Evolutionary conservation across 1,140 invertebrate species (phyloP).

Genomic region (Bombus superbus): DNA sequence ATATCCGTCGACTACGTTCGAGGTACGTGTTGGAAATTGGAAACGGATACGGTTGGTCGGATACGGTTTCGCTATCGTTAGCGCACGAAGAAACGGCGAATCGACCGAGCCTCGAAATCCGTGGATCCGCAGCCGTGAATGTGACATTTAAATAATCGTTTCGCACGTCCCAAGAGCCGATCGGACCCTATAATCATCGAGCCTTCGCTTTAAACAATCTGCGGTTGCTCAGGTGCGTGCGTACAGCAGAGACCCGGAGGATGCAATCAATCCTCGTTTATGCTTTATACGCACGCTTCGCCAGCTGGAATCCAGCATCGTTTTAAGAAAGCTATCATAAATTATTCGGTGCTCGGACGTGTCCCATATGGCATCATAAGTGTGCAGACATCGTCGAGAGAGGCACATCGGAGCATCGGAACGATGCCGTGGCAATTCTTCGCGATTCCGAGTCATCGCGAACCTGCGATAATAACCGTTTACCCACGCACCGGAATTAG

Average conservation of each 20-base stretch:
- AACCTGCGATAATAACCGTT: conserved; percentile 62
- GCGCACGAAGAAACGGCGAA: neutral
- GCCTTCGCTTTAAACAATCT: conserved; percentile 57
- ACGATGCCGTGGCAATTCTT: too few relatives aligned
- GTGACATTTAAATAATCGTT: conserved; percentile 61
- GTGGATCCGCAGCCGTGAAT: conserved; percentile 11
- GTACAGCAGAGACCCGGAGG: neutral
- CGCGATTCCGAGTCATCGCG: neutral
- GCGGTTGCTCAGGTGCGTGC: conserved; percentile 12
- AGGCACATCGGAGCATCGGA: neutral
- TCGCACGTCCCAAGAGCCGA: conserved; percentile 22
- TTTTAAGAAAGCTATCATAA: conserved; percentile 67
- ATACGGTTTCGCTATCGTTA: too few relatives aligned
- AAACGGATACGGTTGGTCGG: too few relatives aligned
- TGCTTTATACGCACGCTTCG: conserved; percentile 57
- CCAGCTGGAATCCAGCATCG: conserved; percentile 50
- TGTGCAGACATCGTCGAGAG: conserved; percentile 18
- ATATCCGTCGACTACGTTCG: too few relatives aligned
- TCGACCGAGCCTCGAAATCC: neutral
- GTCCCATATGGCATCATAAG: conserved; percentile 54
- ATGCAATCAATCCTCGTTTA: conserved; percentile 65
- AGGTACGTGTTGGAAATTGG: too few relatives aligned
- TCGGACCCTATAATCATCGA: conserved; percentile 43
- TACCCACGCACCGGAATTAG: conserved; percentile 75
- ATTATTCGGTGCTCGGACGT: conserved; percentile 49